Conservation (phyloP, 1,140 invertebrate genomes). For the Pseudomyrmex flavicornis region DNA sequence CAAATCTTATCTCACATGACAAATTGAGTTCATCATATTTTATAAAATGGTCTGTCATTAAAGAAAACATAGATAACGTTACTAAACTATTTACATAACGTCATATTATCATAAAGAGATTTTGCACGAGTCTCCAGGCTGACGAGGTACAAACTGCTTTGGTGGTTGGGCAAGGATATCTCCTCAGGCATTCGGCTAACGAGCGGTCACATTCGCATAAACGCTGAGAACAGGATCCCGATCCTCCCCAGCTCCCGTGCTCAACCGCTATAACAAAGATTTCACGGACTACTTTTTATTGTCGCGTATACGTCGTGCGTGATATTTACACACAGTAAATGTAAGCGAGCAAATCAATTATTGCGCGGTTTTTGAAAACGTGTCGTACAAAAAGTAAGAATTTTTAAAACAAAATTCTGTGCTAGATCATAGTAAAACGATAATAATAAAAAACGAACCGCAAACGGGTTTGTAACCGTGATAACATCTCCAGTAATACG, state of each 20-base stretch:
- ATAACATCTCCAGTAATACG: slow-evolving; percentile 95
- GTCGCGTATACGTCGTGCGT: not conserved
- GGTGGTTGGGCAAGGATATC: slow-evolving; percentile 90
- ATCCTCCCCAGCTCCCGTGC: slow-evolving; percentile 88
- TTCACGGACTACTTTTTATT: not conserved
- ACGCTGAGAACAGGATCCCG: slow-evolving; percentile 90
- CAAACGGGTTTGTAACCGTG: slow-evolving; percentile 90
- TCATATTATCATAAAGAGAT: slow-evolving; percentile 87
- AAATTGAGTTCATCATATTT: not conserved
- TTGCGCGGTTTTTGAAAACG: not conserved
- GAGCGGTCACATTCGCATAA: slow-evolving; percentile 94
- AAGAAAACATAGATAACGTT: no score
- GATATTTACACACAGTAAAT: not conserved
- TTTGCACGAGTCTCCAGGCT: slow-evolving; percentile 90
- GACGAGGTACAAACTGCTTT: slow-evolving; percentile 90
- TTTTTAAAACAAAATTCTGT: not conserved
- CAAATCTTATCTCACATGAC: not conserved
- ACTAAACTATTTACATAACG: not conserved
- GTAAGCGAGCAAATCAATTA: not conserved
- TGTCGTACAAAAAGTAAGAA: not conserved
- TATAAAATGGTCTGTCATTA: not conserved
- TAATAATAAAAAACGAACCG: slow-evolving; percentile 84
- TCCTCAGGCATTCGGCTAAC: slow-evolving; percentile 91
- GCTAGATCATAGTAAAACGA: slow-evolving; percentile 7
- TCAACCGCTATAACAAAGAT: slow-evolving; percentile 86